These are phyloP conservation scores for Cataglyphis altisquamis DNA, from an alignment of 2,888 invertebrate genomes.

Conservation along the genomic window DNA sequence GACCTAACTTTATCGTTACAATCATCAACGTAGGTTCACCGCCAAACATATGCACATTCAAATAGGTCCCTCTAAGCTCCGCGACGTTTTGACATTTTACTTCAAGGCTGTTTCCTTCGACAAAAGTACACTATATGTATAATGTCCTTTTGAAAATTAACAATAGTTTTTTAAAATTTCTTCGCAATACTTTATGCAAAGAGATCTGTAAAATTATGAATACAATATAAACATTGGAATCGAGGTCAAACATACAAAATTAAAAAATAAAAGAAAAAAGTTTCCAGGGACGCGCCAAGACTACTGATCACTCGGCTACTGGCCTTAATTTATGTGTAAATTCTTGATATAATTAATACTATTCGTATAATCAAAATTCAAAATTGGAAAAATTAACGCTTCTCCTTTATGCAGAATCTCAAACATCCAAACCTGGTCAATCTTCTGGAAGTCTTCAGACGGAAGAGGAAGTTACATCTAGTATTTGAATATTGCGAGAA, in stretches of 20 bases:
- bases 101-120: conserved; percentile 67
- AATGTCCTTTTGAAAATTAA: neutral
- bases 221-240: neutral
- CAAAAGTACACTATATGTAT: neutral
- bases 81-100: conserved; percentile 71
- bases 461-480: conserved; percentile 97
- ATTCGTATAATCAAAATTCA: neutral
- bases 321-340: neutral
- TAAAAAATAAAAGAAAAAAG: neutral
- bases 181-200: neutral
- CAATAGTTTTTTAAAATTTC: neutral
- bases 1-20: conserved; percentile 74
- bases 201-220: neutral
- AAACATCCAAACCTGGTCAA: conserved; percentile 99
- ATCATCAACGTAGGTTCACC: conserved; percentile 62
- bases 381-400: neutral
- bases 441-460: conserved; percentile 98
- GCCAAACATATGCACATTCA: conserved; percentile 74
- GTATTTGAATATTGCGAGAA: conserved; percentile 99
- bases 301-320: neutral
- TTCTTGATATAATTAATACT: neutral
- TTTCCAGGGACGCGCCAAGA: neutral
- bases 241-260: neutral
- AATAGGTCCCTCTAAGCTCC: conserved; percentile 58
- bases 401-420: conserved; percentile 91